These are phyloP conservation scores for Crepidodera aurea DNA, from an alignment of 2,888 invertebrate genomes.

Conservation along the genomic window DNA sequence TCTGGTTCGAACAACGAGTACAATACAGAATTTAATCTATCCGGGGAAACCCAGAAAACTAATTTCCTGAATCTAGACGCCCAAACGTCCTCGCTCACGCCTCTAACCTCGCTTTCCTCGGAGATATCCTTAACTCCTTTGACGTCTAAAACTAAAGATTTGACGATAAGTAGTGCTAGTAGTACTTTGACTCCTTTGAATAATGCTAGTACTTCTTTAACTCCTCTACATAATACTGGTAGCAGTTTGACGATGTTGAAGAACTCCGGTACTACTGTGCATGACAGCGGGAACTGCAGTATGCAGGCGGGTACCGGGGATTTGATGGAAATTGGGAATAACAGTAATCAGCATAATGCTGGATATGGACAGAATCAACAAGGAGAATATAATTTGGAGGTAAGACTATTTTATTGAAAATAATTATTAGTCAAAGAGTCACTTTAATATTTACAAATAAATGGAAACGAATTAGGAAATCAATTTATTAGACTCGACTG, in stretches of 20 bases:
- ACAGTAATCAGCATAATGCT: conserved; percentile 29
- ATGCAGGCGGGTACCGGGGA: conserved; percentile 35
- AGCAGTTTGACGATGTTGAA: conserved; percentile 37
- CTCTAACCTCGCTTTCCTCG: conserved; percentile 44
- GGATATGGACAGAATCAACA: conserved; percentile 29
- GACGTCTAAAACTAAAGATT: conserved; percentile 27
- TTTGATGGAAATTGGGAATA: conserved; percentile 39
- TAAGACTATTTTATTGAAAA: conserved; percentile 13
- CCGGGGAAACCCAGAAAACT: conserved; percentile 36
- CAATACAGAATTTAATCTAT: conserved; percentile 33
- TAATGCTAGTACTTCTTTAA: conserved; percentile 12
- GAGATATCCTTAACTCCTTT: conserved; percentile 44
- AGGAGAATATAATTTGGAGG: conserved; percentile 15
- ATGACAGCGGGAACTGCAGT: conserved; percentile 26
- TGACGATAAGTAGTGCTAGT: conserved; percentile 16
- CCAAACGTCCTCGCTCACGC: conserved; percentile 35
- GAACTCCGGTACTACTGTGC: conserved; percentile 14
- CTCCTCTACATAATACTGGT: conserved; percentile 20
- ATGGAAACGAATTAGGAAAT: too few species aligned
- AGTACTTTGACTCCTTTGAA: conserved; percentile 23
- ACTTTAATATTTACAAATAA: too few species aligned
- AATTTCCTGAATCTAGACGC: conserved; percentile 46
- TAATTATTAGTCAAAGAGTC: neutral
- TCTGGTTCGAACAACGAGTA: conserved; percentile 33
- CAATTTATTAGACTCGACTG: too few species aligned